Base-by-base conservation (phyloP, 2,113 vertebrate species). In the Rhabdornis inornatus region DNA sequence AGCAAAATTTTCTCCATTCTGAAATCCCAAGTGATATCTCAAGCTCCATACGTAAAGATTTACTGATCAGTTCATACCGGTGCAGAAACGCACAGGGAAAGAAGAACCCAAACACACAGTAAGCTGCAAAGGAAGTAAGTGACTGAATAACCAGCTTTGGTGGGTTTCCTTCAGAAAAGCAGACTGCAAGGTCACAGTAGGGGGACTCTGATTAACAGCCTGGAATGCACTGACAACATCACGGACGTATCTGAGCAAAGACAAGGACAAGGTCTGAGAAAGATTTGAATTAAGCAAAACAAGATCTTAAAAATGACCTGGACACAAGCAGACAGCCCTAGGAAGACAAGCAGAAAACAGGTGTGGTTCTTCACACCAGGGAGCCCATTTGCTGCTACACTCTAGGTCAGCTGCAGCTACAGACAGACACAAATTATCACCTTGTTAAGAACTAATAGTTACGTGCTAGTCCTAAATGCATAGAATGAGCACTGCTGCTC, bases 291-390 rank as follows among this genome's bases (percentile, higher is more conserved):
- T 42, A 28, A 69, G 8, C 12, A 35, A 57, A 70, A 50, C 10
- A 39, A 60, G 8, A 25, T 11, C 19, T 86, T n/a, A 3, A 11
- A 63, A 88, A 35, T 12, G 18, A 59, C 24, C 55, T 31, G 40
- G 76, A 30, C 12, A 25, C 57, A 47, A 39, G 52, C 2, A 59
- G 35, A 13, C 47, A 79, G 79, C 21, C 50, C 57, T 6, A 45
- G 21, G 44, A 90, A 76, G 37, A 61, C 14, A 53, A 1, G 3
- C 30, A 80, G 64, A 64, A 53, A 4, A 44, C 24, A 68, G 35
- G 8, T 0, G 3, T 13, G 37, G 45, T 21, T 69, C 74, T 53
- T 89, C 69, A 49, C 4, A 0, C 27, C 50, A 44, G 17, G 55
- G 59, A 83, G 35, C 28, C 53, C 39, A 11, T 75, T 61, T 53